Evolutionary conservation across 2,888 invertebrate species (phyloP), one percentile per base, ranked within the genome.

Genomic region (Polietes domitor): DNA sequence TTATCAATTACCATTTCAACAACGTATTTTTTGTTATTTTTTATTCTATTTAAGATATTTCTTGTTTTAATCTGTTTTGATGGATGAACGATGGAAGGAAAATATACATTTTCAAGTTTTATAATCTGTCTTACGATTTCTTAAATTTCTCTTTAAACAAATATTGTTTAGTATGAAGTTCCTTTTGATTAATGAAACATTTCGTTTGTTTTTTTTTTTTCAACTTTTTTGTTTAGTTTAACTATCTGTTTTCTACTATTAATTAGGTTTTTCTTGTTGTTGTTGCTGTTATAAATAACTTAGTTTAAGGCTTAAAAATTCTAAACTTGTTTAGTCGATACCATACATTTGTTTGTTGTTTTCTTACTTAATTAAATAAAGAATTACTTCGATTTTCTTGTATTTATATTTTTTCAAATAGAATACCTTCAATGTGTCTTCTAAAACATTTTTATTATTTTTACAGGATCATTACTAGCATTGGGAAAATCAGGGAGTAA

Each of bases 81-180:
- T 78, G 26, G 6, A 28, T 43, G 28, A 68, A 43, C 0, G 19
- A 68, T 26, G 10, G 37, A 43, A 72, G 68, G 74, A 72, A 73
- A 76, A 76, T 81, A 9, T 79, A 81, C 76, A 84, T 77, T 78
- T 78, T 43, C 63, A 53, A 26, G 50, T 77, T 75, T 63, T 77
- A 37, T 32, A n/a, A n/a, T n/a, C n/a, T n/a, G n/a, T n/a, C n/a
- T n/a, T 68, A 4, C 41, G 37, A 50, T 75, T 72, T 75, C 24
- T 68, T 72, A 61, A 73, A 28, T 53, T 78, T 77, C 26, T 53
- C 0, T 47, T 72, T 76, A 83, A 83, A 83, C 83, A 83, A 83
- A 80, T 84, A 76, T 84, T 78, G 78, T 78, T 84, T 77, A 71
- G 74, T 68, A 74, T 37, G 58, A 24, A 58, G 58, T 68, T 68